These are phyloP conservation scores for Amaurobius ferox DNA, from an alignment of 2,888 invertebrate species.

Conservation along the genomic window DNA sequence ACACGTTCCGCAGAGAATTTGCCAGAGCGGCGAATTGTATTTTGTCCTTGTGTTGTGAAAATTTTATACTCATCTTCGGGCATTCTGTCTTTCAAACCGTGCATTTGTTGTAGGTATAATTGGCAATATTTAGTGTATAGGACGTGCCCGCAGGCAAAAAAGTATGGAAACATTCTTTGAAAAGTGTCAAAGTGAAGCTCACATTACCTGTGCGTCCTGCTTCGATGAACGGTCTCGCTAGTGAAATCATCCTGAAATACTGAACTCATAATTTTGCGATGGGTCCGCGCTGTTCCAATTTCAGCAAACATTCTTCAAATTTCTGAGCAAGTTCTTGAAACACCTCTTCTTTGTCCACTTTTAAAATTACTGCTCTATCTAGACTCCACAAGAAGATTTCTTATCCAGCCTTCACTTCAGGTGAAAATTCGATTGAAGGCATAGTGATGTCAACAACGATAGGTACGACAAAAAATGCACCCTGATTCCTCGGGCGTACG, in stretches of 20 bases:
- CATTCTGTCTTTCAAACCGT: not conserved
- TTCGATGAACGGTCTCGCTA: not conserved
- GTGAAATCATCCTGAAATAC: not conserved
- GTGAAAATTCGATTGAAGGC: too few relatives aligned
- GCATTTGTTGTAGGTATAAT: not conserved
- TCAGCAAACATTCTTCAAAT: too few relatives aligned
- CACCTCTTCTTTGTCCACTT: too few relatives aligned
- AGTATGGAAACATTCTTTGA: slow-evolving; percentile 1
- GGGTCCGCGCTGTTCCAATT: too few relatives aligned
- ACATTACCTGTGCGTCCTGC: not conserved
- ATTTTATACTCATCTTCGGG: not conserved
- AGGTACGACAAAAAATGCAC: too few relatives aligned
- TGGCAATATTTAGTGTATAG: not conserved
- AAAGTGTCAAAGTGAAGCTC: too few relatives aligned
- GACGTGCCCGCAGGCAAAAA: not conserved
- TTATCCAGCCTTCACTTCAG: too few relatives aligned
- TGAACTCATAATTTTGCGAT: not conserved
- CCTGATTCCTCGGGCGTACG: not conserved
- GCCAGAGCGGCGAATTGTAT: not conserved
- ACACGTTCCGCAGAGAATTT: not conserved
- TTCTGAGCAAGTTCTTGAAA: too few relatives aligned
- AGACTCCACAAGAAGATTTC: too few relatives aligned
- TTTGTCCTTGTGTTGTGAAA: not conserved
- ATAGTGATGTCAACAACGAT: too few relatives aligned
- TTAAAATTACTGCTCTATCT: too few relatives aligned